These are phyloP conservation scores for Helicolenus hilgendorfi DNA, from an alignment of 2,797 vertebrate species.

Conservation along the genomic window DNA sequence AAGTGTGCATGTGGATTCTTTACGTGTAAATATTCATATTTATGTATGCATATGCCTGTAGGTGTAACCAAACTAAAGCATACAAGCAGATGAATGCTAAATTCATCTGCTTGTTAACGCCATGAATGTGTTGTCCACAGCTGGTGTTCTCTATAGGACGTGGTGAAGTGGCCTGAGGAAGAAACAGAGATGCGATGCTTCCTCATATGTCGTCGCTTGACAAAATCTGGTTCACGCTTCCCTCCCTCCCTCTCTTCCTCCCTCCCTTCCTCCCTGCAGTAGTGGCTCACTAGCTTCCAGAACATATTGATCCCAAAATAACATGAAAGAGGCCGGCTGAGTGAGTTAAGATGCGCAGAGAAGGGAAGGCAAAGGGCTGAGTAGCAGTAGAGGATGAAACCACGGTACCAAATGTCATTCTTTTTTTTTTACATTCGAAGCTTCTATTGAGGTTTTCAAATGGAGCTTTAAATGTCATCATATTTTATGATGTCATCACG, in stretches of 20 bases:
- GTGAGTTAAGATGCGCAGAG: conserved; percentile 69
- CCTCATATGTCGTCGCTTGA: conserved; percentile 47
- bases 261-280: conserved; percentile 32
- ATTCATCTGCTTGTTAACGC: background rate
- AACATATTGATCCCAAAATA: conserved; percentile 89
- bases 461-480: background rate
- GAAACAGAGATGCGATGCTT: conserved; percentile 31
- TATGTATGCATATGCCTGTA: background rate
- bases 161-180: conserved; percentile 19
- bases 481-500: background rate
- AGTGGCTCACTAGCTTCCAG: conserved; percentile 78
- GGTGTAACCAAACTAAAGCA: background rate
- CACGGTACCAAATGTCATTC: background rate
- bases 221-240: conserved; percentile 77
- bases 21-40: background rate
- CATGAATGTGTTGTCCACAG: background rate
- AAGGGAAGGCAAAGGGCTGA: conserved; percentile 14
- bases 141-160: background rate
- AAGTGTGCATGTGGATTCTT: background rate
- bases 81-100: no score
- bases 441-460: background rate
- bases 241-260: conserved; percentile 8
- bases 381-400: conserved; percentile 26
- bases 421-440: background rate
- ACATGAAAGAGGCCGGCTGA: conserved; percentile 82